Conservation (phyloP, 2,888 invertebrate species). For the Ernsta delagoae region DNA sequence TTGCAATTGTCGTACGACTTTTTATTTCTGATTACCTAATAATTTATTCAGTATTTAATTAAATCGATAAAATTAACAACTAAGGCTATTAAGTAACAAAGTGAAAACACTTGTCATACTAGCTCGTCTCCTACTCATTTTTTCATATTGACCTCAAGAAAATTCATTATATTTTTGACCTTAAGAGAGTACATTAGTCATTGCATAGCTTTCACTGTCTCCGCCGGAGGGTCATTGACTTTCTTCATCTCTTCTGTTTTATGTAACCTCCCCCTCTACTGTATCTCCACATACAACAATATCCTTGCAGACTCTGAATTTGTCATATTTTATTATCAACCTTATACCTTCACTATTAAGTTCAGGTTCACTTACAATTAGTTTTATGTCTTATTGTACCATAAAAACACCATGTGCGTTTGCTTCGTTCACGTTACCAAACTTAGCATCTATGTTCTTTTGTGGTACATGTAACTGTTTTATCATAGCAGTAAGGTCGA, state of each 20-base stretch:
- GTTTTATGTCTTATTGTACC: neutral
- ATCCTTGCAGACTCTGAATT: neutral
- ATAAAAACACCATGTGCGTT: constrained; percentile 11
- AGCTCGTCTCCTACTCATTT: neutral
- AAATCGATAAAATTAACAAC: neutral
- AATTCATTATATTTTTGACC: constrained; percentile 39
- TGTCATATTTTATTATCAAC: neutral
- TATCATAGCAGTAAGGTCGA: constrained; percentile 46
- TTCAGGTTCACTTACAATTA: constrained; percentile 27
- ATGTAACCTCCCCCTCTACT: constrained; percentile 68
- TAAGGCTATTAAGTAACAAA: too few relatives aligned
- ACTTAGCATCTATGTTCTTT: neutral
- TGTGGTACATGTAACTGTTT: constrained; percentile 17
- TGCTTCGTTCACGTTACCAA: constrained; percentile 19
- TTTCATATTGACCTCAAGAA: constrained; percentile 15
- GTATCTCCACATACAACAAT: constrained; percentile 44
- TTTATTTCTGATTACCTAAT: too few relatives aligned
- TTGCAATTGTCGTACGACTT: too few relatives aligned
- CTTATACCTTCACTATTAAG: constrained; percentile 4
- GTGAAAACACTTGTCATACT: neutral
- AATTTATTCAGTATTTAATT: neutral
- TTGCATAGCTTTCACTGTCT: constrained; percentile 66
- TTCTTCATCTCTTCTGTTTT: constrained; percentile 70
- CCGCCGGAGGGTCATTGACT: constrained; percentile 67
- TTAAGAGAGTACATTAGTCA: constrained; percentile 58